Evolutionary conservation across 2,888 invertebrate species (phyloP).

Genomic region (Coleophora deauratella): DNA sequence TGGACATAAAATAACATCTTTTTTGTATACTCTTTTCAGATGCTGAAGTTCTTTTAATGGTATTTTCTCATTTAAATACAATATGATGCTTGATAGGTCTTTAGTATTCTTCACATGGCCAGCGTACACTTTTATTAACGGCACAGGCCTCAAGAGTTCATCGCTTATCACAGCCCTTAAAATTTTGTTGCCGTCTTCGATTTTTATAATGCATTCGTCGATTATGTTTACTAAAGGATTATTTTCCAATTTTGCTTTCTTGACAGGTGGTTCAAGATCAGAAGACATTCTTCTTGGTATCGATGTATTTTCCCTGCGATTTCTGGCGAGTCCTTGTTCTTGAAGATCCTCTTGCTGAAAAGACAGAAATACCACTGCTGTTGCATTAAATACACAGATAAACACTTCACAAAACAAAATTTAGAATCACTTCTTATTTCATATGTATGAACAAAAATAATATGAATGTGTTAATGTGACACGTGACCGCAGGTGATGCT

Average conservation of each 20-base stretch:
- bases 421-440: not conserved
- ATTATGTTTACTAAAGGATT: conserved; percentile 18
- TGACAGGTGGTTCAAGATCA: conserved; percentile 33
- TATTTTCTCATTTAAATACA: conserved; percentile 69
- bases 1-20: conserved; percentile 73
- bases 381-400: conserved; percentile 43
- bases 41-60: conserved; percentile 78
- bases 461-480: too few species aligned
- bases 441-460: not conserved
- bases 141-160: conserved; percentile 60
- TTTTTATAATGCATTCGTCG: conserved; percentile 28
- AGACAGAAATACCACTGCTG: conserved; percentile 48
- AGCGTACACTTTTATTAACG: conserved; percentile 73
- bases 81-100: conserved; percentile 76
- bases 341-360: conserved; percentile 42
- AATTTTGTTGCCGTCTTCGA: conserved; percentile 32
- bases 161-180: conserved; percentile 71
- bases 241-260: conserved; percentile 31
- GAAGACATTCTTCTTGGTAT: too few species aligned
- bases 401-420: conserved; percentile 12
- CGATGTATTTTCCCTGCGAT: not conserved
- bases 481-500: too few species aligned
- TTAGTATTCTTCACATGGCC: conserved; percentile 76
- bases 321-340: not conserved
- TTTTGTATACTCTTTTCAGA: conserved; percentile 80